Evolutionary conservation across 2,113 vertebrate genomes (phyloP), one percentile per base, ranked within the genome.

Genomic region (Engystomops pustulosus): DNA sequence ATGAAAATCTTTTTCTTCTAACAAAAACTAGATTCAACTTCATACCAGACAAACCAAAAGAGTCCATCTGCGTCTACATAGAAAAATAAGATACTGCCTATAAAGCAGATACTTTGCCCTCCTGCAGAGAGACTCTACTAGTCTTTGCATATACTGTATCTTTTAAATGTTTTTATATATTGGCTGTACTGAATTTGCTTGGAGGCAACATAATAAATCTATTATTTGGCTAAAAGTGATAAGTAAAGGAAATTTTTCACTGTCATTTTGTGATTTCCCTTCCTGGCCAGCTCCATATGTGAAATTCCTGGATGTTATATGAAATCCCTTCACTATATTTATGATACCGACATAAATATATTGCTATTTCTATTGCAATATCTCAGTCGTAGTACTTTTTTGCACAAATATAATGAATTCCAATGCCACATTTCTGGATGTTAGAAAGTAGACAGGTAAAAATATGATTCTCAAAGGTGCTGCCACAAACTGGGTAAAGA

Each of bases 101-200:
- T 65, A 65, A 65, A 6, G 27, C 27, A 32, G 27, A 32, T 8
- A 32, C 14, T 65, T 65, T 14, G 14, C 1, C 27, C 27, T 18
- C 15, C 30, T 47, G 38, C 41, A 25, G 69, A 44, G 41, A 25
- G 12, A 25, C n/a, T 72, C 6, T 4, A 12, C 67, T 69, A 4
- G 8, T 38, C 34, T 38, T 8, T 10, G 14, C n/a, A 45, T 47
- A 23, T 71, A 25, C 25, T 12, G 5, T 71, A 25, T 14, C 32
- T 38, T 68, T 34, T 17, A 68, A 38, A 38, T 62, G 38, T 18
- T 38, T n/a, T 71, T 44, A 12, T 12, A 71, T 23, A 44, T 71
- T n/a, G n/a, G 20, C 65, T 68, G 58, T 68, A 68, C 65, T 62
- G 5, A 62, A 74, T 74, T 44, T 74, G 41, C 41, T 47, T 7